Base-by-base conservation (phyloP, 1,140 invertebrate genomes). In the Drosophila paulistorum region DNA sequence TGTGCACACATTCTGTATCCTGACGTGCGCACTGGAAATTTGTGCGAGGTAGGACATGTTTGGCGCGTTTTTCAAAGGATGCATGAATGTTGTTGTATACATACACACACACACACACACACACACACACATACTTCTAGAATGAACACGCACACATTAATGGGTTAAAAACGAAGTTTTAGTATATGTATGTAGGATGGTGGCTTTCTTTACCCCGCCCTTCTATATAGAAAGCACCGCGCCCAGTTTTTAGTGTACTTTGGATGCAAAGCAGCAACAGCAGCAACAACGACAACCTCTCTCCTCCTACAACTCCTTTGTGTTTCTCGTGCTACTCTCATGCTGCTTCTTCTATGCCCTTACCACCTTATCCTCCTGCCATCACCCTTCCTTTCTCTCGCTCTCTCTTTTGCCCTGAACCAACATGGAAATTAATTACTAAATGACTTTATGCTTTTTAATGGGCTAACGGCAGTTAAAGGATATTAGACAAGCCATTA, bases 401-500 rank as follows among this genome's bases (percentile, higher is more conserved):
- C 67, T 59, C 68, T 55, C 68, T 48, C 35, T 37, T 11, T 37
- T 2, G 10, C 10, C 9, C 39, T 74, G 65, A 59, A 65, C 74
- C 74, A 83, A 81, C 80, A 89, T 89, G 77, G 77, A 89, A 89
- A 89, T 87, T 89, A 89, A 89, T 89, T 89, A 89, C 84, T 78
- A 89, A 89, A 89, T 89, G 84, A 89, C 84, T 84, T 84, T 89
- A 89, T 89, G 84, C 84, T 89, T 89, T 89, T 89, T 89, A 89
- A 89, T 89, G 84, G 79, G 68, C 73, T 82, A 74, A 68, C 81
- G 79, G 84, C 80, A 89, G 77, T 89, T 89, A 87, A 80, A 89
- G 77, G 84, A 89, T 89, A 89, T 89, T 89, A 89, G 84, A 89
- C 80, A 89, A 83, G 84, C 85, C 80, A 89, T 89, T 89, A 89